These are phyloP conservation scores for Lophotriccus pileatus DNA, from an alignment of 2,797 vertebrate genomes.

Conservation along the genomic window DNA sequence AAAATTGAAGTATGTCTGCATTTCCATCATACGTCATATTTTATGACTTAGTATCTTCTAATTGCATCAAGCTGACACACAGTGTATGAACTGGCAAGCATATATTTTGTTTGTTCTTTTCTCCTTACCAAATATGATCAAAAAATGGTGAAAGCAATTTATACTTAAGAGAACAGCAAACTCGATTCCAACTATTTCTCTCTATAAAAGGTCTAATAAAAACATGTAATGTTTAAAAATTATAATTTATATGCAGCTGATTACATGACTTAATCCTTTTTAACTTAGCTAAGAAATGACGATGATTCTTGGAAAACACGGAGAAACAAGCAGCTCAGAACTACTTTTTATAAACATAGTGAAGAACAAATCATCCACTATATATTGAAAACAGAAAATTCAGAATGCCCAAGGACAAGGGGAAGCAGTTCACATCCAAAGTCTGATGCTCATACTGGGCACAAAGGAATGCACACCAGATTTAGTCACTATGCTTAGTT, in stretches of 20 bases:
- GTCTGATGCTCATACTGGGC: conserved; percentile 13
- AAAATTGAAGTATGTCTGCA: conserved; percentile 1
- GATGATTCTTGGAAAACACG: not conserved
- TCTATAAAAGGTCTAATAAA: not conserved
- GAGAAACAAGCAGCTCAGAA: not conserved
- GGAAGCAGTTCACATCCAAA: conserved; percentile 1
- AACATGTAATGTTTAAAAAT: conserved; percentile 19
- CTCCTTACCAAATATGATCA: conserved; percentile 42
- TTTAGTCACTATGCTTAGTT: conserved; percentile 33
- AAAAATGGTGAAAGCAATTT: conserved; percentile 32
- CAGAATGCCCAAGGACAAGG: not conserved
- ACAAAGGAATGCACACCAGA: conserved; percentile 13
- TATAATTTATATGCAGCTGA: not conserved
- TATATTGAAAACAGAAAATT: not conserved
- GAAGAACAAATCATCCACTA: not conserved
- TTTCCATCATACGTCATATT: not conserved
- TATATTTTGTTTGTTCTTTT: not conserved
- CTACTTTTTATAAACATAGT: conserved; percentile 8
- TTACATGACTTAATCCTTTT: not conserved
- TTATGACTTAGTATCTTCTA: conserved; percentile 40
- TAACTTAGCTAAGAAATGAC: conserved; percentile 14
- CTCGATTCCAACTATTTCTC: conserved; percentile 8
- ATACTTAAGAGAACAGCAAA: not conserved
- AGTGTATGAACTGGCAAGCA: not conserved
- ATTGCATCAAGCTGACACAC: conserved; percentile 27